Evolutionary conservation across 2,888 invertebrate genomes (phyloP), one percentile per base, ranked within the genome.

Genomic region (Drosophila leonis): DNA sequence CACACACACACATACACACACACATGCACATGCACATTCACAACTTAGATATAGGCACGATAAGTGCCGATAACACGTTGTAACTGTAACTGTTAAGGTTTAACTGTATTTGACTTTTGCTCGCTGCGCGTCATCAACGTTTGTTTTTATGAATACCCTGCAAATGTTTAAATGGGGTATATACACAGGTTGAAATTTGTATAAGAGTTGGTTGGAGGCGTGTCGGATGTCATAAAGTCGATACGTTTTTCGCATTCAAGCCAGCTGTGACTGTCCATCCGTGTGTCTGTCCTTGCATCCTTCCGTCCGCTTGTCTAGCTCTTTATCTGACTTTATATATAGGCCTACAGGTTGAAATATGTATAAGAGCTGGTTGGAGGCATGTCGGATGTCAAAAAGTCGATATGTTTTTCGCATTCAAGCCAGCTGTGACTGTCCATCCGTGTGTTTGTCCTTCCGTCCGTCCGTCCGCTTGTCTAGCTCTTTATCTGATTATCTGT

Each of bases 11-110:
- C 24, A 39, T 31, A 24, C 10, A 46, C 54, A 39, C 46, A 12
- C 20, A n/a, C 27, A 12, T 42, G 20, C 10, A 20, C n/a, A n/a
- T 41, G 2, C 9, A 39, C 60, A 10, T 4, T 7, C 24, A n/a
- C 24, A 20, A 44, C 24, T 77, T 71, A 72, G 75, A 71, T 72
- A 77, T 73, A 73, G 49, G 8, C 18, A 46, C 66, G 72, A 80
- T 75, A 80, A 63, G 39, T 72, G 76, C 59, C 64, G 78, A 80
- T 78, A 78, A 65, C 61, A 67, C 24, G 41, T 24, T 80, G 77
- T 75, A 79, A 79, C 70, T 78, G 70, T 77, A 70, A 63, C 44
- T 60, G 75, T 80, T 51, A 48, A 57, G 54, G 44, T 74, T 33
- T 44, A 63, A 59, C 48, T 62, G 55, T 63, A 60, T 63, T 54